phyloP scores from a whole-genome alignment of 2,113 vertebrate genomes.

The Xiphorhynchus elegans region DNA sequence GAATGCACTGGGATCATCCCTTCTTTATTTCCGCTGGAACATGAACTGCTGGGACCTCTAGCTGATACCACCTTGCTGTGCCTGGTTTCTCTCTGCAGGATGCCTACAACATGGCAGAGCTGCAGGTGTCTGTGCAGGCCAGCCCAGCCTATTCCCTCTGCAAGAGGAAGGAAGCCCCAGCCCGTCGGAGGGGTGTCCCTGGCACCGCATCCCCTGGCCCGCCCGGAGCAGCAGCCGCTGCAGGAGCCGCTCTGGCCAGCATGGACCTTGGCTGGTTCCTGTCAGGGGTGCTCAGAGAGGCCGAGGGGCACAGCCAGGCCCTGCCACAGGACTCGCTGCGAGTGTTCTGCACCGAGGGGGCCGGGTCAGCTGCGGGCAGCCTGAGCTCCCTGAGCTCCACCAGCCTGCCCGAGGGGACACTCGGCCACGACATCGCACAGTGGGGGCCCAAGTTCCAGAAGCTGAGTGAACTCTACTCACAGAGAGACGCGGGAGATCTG shows the following conservation, averaged over 20 bases:
- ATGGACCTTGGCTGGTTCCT: conserved; percentile 78
- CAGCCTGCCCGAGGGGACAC: conserved; percentile 65
- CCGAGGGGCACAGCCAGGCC: conserved; percentile 72
- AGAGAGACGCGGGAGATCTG: conserved; percentile 70
- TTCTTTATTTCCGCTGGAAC: neutral
- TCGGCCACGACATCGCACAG: conserved; percentile 75
- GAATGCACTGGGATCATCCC: accelerated
- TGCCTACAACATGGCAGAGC: conserved; percentile 86
- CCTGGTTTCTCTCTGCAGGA: conserved; percentile 72
- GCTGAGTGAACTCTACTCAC: conserved; percentile 74
- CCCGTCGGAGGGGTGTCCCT: neutral
- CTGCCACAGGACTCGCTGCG: conserved; percentile 78
- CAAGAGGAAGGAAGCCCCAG: conserved; percentile 64
- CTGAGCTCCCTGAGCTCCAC: conserved; percentile 82
- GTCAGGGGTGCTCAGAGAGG: conserved; percentile 77
- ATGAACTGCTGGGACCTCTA: accelerated
- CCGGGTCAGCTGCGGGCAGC: conserved; percentile 77
- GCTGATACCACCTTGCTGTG: neutral
- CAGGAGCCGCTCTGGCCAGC: conserved; percentile 72
- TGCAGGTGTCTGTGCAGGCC: conserved; percentile 85
- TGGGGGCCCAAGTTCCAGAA: conserved; percentile 88
- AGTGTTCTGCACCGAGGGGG: conserved; percentile 85
- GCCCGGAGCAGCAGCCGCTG: neutral
- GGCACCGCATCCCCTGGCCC: neutral
- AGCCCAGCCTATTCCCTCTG: conserved; percentile 80